phyloP scores from a whole-genome alignment of 2,113 vertebrate species.

The Saccopteryx bilineata region DNA sequence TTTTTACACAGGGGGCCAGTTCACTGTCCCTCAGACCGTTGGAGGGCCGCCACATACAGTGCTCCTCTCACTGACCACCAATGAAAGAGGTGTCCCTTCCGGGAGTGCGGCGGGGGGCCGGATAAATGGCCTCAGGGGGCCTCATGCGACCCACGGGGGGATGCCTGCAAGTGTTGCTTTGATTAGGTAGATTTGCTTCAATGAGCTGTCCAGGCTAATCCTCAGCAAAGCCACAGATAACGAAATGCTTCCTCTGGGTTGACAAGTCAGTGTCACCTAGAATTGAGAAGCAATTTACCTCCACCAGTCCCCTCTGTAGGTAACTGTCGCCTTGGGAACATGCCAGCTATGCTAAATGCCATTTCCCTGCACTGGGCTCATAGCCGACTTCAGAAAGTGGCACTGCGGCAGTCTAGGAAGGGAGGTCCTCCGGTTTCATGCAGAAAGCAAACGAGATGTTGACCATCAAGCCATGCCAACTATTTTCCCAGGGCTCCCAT shows the following conservation, averaged over 20 bases:
- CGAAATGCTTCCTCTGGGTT: conserved; percentile 53
- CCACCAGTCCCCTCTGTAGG: background rate
- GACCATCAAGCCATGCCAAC: background rate
- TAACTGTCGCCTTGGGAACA: conserved; percentile 14
- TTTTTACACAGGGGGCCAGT: too few species aligned
- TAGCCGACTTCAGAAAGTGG: conserved; percentile 6
- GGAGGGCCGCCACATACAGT: too few species aligned
- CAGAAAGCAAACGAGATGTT: background rate
- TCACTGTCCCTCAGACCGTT: too few species aligned
- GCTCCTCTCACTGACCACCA: too few species aligned
- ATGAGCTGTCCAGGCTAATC: background rate
- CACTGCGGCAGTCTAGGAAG: background rate
- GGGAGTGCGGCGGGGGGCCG: too few species aligned
- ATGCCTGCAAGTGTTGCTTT: background rate
- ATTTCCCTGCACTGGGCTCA: conserved; percentile 15
- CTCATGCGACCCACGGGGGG: too few species aligned
- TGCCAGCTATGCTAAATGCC: conserved; percentile 12
- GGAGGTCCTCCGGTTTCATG: background rate
- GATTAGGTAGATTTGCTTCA: conserved; percentile 23
- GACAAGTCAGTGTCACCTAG: conserved; percentile 5
- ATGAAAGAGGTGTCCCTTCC: too few species aligned
- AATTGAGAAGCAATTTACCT: conserved; percentile 65
- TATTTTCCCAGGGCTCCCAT: background rate
- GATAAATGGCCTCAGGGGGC: too few species aligned
- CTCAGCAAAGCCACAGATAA: conserved; percentile 52